Evolutionary conservation across 1,140 invertebrate species (phyloP), one percentile per base, ranked within the genome.

Genomic region (Bombus consobrinus): DNA sequence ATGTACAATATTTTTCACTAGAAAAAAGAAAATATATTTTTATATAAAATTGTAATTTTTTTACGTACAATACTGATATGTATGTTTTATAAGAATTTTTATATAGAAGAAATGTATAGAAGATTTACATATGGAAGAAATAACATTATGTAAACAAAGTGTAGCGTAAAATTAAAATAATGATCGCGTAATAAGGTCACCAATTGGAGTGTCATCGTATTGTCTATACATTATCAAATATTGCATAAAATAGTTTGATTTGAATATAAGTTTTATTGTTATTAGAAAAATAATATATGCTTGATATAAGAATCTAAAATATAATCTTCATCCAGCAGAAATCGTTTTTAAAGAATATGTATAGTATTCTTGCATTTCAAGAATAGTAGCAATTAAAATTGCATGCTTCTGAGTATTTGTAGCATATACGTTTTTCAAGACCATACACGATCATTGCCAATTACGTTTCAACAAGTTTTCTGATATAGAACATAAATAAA

Each of bases 381-480:
- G 5, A 71, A 71, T 28, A 28, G 68, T 28, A 39, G 4, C 25
- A 71, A 71, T 41, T 71, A 71, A 39, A 72, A 43, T 47, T 47
- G 28, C 39, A 47, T 25, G 4, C 1, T 25, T 15, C 2, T 3
- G 10, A 18, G 6, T 32, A 53, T 53, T 13, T 25, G 10, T 32
- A 71, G 12, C 69, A 28, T 32, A 47, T 47, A 32, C 13, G 32
- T 53, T 75, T 81, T 81, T 87, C 34, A 86, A 15, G 57, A 74
- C 15, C 0, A n/a, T 43, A 28, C 32, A 74, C 71, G 37, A 32
- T 81, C 71, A 79, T 88, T 85, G 78, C 85, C 68, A 76, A 88
- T 88, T 68, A 68, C 74, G 88, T 73, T 85, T 88, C 83, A 89
- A 88, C 88, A 88, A 85, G 88, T 85, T 83, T 82, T 88, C 25